Evolutionary conservation across 2,888 invertebrate genomes (phyloP).

Genomic region (Lottia scabra): DNA sequence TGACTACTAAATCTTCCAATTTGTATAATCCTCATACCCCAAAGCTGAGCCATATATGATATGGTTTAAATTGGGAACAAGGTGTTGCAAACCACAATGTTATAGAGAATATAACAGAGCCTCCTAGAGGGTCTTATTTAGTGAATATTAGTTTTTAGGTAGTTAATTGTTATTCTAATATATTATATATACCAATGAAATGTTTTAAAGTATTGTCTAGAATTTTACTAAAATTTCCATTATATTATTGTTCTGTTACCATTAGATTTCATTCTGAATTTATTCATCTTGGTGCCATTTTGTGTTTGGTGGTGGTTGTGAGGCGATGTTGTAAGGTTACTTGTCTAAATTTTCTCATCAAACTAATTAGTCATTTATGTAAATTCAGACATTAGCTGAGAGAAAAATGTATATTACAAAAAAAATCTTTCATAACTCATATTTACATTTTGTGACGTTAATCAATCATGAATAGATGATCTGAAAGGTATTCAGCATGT

Average conservation of each 20-base stretch:
- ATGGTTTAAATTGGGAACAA: neutral
- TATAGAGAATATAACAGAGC: constrained; percentile 7
- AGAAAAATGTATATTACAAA: neutral
- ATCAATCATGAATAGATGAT: neutral
- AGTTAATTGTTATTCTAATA: neutral
- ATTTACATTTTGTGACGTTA: too few relatives aligned
- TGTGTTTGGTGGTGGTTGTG: constrained; percentile 5
- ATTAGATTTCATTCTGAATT: constrained; percentile 3
- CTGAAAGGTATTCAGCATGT: neutral
- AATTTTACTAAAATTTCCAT: too few relatives aligned
- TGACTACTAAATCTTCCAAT: neutral
- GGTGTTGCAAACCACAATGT: constrained; percentile 5
- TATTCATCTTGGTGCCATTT: constrained; percentile 1
- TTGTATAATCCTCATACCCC: constrained; percentile 4
- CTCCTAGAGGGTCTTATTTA: constrained; percentile 15
- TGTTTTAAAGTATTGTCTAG: neutral
- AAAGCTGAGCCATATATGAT: neutral
- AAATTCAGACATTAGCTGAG: neutral
- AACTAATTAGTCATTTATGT: neutral
- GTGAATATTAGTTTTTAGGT: constrained; percentile 1
- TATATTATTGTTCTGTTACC: neutral
- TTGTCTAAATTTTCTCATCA: neutral
- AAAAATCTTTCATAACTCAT: too few relatives aligned
- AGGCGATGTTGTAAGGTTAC: constrained; percentile 2
- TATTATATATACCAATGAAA: constrained; percentile 1